Percentiles rank a stretch among this genome's conserved stretches.
These are phyloP conservation scores for Aleiodes sp. DNA, from an alignment of 1,140 invertebrate genomes.

Conservation along the genomic window DNA sequence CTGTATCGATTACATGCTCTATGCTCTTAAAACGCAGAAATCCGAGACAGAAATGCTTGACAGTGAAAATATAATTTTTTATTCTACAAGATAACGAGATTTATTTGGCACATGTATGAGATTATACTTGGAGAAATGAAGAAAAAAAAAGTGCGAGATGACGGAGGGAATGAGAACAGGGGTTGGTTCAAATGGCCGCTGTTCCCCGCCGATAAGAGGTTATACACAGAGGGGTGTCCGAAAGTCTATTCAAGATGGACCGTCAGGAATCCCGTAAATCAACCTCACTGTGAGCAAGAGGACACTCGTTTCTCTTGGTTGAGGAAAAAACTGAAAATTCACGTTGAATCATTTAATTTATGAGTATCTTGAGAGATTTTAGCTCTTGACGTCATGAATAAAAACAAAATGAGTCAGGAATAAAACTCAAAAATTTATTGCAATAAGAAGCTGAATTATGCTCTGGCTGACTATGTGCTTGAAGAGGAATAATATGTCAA, in stretches of 20 bases:
- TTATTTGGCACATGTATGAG: neutral
- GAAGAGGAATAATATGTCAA: too few species aligned
- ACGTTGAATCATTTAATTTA: conserved; percentile 18
- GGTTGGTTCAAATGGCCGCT: conserved; percentile 59
- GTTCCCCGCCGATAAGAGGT: conserved; percentile 57
- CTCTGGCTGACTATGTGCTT: too few species aligned
- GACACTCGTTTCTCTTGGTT: conserved; percentile 35
- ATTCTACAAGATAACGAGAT: neutral
- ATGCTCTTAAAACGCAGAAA: neutral
- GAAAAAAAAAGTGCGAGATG: neutral
- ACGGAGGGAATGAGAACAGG: neutral
- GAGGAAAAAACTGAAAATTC: neutral
- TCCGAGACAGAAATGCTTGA: neutral
- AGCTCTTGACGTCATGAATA: too few species aligned
- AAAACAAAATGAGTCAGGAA: too few species aligned
- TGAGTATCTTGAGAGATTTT: neutral
- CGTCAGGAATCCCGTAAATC: conserved; percentile 65
- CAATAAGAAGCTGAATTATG: too few species aligned
- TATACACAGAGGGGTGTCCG: conserved; percentile 47
- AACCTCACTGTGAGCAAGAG: conserved; percentile 43
- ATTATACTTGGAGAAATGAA: neutral
- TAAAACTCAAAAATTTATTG: too few species aligned
- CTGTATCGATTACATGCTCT: neutral
- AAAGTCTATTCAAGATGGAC: conserved; percentile 62
- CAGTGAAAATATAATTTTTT: too few species aligned